Base-by-base conservation (phyloP, 2,113 vertebrate species). In the Thunnus thynnus region DNA sequence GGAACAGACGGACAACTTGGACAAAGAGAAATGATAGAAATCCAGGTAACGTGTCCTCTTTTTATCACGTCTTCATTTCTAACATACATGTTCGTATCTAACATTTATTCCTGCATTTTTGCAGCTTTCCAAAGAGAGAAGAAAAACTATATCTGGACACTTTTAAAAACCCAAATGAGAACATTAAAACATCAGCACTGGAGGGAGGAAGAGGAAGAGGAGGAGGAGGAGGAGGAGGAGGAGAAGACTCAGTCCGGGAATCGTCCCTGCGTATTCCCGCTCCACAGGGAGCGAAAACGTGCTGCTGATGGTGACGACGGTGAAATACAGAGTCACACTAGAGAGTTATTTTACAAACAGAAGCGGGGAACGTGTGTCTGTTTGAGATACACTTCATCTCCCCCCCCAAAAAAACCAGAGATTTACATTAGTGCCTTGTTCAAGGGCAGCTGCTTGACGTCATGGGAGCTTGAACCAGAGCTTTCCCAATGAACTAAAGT, bases 21-120 rank as follows among this genome's bases (percentile, higher is more conserved):
- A 80, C 52, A 76, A 69, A 44, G 85, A 85, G 22, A 88, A 90
- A 5, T 18, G 76, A 81, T 76, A 88, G 64, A 81, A 55, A 13
- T 52, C 10, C 66, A 86, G 90, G 91, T 93, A 72, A 82, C 5
- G 3, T 5, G 5, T 46, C 4, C 3, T 12, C 0, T 70, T 50
- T 71, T 61, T 7, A 47, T 65, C 50, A 0, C 25, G 12, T 41
- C 5, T 0, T 27, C 13, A 17, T 55, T 48, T 41, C 44, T n/a
- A 13, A 52, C n/a, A 58, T 27, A 47, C 5, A 10, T 16, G 4
- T 13, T 8, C 30, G 11, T 20, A 5, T 65, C 16, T 13, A 51
- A 11, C 16, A 1, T 46, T 20, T 46, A 0, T 1, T 20, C 13
- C 11, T 10, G 17, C 0, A 2, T 5, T 51, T 54, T 48, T 8